Base-by-base conservation (phyloP, 53 echinoderm and acorn worm genomes). In the Echinometra lucunter region DNA sequence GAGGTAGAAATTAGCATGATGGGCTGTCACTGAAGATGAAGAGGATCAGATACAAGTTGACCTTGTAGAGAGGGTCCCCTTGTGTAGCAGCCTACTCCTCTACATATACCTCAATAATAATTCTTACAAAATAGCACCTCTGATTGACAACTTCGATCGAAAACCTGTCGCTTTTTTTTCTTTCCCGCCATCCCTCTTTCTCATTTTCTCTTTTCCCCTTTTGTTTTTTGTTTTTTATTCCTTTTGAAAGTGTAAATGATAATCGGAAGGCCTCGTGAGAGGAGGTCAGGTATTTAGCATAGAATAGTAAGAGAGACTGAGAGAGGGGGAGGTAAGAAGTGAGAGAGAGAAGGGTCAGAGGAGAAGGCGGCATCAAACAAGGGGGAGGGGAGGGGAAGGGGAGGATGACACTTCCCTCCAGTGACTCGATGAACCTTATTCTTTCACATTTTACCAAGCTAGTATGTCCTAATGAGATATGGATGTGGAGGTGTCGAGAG, bases 101-200 rank as follows among this genome's bases (percentile, higher is more conserved):
- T 92, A 72, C 92, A 92, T 92, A n/a, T n/a, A 92, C 78, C 92
- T 75, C 78, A 92, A 92, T 92, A 78, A 92, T 92, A 92, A 78
- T 75, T 92, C 74, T 92, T 92, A 58, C 92, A 92, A 92, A n/a
- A 78, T 78, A 57, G 92, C 92, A 35, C 17, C 74, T 18, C 32
- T 92, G 92, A 92, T 44, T 92, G 92, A 92, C 92, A 92, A 35
- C 56, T 55, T 78, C 92, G 92, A 92, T 92, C 78, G 92, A n/a
- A 30, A 78, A 80, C 58, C 28, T 27, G 3, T 32, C 13, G 19
- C 30, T 74, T 19, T 32, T n/a, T 49, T 28, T 92, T 37, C 58
- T 78, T 57, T 56, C 25, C 10, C 16, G 27, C 5, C 78, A 5
- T 40, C 78, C 49, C 74, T 78, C 28, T 57, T 78, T 45, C 57